These are phyloP conservation scores for Hymenochirus boettgeri DNA, from an alignment of 2,113 vertebrate species.

Conservation along the genomic window DNA sequence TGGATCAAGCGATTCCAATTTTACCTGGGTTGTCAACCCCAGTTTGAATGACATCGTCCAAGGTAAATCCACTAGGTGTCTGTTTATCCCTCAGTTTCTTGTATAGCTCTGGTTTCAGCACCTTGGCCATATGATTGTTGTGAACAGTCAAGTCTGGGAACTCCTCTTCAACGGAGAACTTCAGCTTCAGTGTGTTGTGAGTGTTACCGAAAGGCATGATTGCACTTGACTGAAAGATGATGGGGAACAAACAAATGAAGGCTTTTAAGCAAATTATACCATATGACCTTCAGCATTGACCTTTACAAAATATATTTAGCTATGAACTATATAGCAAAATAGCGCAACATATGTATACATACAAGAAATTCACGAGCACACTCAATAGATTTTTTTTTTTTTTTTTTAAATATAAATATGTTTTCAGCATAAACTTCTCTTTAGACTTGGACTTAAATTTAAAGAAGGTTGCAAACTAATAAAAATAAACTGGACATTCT, in stretches of 20 bases:
- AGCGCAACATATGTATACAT: no score
- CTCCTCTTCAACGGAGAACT: conserved; percentile 66
- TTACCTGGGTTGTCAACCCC: conserved; percentile 82
- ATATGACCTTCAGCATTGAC: conserved; percentile 10
- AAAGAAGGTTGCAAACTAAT: no score
- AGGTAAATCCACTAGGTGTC: conserved; percentile 67
- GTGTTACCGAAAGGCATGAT: conserved; percentile 94
- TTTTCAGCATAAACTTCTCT: no score
- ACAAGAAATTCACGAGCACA: no score
- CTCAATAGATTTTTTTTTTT: no score
- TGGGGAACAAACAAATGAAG: conserved; percentile 43
- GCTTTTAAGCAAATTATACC: not conserved
- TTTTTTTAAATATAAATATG: no score
- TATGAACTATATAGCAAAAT: no score
- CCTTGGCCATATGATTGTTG: conserved; percentile 85
- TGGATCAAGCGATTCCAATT: conserved; percentile 43
- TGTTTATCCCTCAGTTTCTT: conserved; percentile 56
- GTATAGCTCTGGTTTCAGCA: conserved; percentile 68
- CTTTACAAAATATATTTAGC: no score
- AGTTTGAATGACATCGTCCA: conserved; percentile 75
- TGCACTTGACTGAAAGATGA: conserved; percentile 61
- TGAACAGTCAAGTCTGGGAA: conserved; percentile 84
- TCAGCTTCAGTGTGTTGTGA: conserved; percentile 85
- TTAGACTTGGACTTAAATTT: no score
- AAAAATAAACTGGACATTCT: no score